These are phyloP conservation scores for Calidris pugnax DNA, from an alignment of 2,113 vertebrate species.

Conservation along the genomic window DNA sequence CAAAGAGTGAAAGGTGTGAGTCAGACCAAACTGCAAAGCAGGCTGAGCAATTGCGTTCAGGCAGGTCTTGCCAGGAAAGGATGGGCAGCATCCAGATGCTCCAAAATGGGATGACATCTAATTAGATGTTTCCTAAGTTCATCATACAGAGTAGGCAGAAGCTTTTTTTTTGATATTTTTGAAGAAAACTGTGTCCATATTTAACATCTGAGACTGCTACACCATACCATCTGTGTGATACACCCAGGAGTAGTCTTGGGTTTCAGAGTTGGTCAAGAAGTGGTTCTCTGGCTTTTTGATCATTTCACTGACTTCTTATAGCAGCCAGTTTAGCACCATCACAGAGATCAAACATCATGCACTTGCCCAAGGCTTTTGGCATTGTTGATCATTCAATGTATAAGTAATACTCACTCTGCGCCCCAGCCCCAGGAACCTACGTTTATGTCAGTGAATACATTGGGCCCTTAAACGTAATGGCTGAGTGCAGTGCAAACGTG, in stretches of 20 bases:
- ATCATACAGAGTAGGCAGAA: background rate
- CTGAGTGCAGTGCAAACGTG: background rate
- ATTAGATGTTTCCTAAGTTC: background rate
- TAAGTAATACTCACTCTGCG: background rate
- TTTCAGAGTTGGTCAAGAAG: background rate
- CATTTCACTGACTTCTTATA: background rate
- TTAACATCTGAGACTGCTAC: background rate
- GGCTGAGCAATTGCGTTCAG: background rate
- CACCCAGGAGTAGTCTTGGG: background rate
- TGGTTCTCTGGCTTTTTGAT: background rate
- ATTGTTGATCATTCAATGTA: background rate
- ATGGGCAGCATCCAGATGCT: background rate
- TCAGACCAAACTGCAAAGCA: background rate
- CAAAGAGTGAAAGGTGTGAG: rapidly evolving
- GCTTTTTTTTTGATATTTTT: background rate
- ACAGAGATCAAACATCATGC: background rate
- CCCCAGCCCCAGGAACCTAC: background rate
- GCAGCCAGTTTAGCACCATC: background rate
- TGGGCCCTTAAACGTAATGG: background rate
- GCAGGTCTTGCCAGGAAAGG: background rate
- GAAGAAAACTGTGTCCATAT: background rate
- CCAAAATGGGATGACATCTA: background rate
- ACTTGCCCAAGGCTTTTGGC: background rate
- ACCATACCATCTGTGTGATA: background rate
- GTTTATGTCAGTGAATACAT: background rate